A percentile compares a stretch with the other conserved stretches of the same genome.
phyloP scores from a whole-genome alignment of 2,113 vertebrate genomes.

The Emydocephalus ijimae region DNA sequence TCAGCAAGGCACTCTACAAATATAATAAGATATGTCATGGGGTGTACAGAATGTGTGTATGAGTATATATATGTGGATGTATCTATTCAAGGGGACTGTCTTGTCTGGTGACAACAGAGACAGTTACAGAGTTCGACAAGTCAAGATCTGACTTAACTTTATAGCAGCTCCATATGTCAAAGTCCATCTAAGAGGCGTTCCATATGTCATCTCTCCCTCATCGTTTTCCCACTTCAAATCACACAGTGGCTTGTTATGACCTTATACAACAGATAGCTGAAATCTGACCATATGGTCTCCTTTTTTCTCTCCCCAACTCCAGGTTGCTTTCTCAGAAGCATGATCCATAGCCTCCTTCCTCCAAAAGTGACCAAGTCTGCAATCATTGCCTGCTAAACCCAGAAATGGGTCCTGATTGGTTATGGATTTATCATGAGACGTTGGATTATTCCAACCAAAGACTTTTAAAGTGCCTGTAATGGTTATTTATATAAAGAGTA shows the following conservation, averaged over 20 bases:
- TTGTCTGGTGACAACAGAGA: neutral
- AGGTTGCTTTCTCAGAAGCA: conserved; percentile 94
- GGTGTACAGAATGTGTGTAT: neutral
- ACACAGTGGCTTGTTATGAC: neutral
- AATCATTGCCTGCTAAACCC: conserved; percentile 87
- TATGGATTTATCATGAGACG: conserved; percentile 90
- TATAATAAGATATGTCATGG: neutral
- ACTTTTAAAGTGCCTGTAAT: conserved; percentile 99
- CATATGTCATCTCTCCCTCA: neutral
- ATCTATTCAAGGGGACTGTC: neutral
- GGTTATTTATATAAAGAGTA: conserved; percentile 86
- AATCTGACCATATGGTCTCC: neutral
- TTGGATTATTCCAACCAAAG: conserved; percentile 99
- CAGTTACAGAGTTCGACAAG: neutral
- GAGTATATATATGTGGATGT: neutral
- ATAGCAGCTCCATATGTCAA: neutral
- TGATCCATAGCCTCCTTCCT: conserved; percentile 64
- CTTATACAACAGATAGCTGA: neutral
- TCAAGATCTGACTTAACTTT: neutral
- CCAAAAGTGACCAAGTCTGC: conserved; percentile 64
- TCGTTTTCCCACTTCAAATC: neutral
- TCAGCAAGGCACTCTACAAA: neutral
- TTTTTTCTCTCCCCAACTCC: conserved; percentile 30
- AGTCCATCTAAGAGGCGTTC: neutral
- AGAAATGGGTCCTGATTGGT: conserved; percentile 76